phyloP scores from a whole-genome alignment of 2,888 invertebrate species.

The Caenorhabditis plicata region DNA sequence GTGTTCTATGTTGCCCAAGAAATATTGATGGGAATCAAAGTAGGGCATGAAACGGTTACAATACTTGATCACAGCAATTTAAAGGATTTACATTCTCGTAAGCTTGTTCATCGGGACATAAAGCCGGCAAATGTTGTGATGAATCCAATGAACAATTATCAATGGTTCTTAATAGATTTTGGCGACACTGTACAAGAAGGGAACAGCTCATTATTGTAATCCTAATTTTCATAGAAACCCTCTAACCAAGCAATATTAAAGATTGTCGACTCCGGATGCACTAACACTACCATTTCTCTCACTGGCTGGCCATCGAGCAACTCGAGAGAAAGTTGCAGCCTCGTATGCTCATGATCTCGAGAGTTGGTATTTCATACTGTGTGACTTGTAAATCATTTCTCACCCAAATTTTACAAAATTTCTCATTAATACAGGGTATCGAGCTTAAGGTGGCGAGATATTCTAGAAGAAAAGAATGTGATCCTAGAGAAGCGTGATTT shows the following conservation, averaged over 20 bases:
- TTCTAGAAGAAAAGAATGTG: neutral
- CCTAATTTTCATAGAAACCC: neutral
- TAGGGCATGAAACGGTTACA: slow-evolving; percentile 2
- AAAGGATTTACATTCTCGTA: slow-evolving; percentile 1
- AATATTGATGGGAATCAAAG: slow-evolving; percentile 6
- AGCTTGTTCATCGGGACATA: slow-evolving; percentile 25
- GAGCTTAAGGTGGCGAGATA: neutral
- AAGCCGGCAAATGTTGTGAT: slow-evolving; percentile 22
- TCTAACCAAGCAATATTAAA: neutral
- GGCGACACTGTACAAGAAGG: slow-evolving; percentile 12
- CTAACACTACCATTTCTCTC: slow-evolving; percentile 18
- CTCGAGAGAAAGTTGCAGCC: slow-evolving; percentile 1
- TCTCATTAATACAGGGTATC: neutral
- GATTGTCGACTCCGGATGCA: slow-evolving; percentile 17
- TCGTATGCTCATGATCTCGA: slow-evolving; percentile 15
- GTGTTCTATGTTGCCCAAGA: slow-evolving; percentile 18
- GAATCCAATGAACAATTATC: neutral
- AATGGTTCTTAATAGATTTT: slow-evolving; percentile 20
- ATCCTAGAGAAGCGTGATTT: neutral
- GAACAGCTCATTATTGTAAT: neutral
- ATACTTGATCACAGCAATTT: neutral
- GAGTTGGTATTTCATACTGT: slow-evolving; percentile 18
- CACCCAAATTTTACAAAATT: neutral
- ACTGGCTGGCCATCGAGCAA: slow-evolving; percentile 4
- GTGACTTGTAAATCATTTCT: slow-evolving; percentile 18